These are phyloP conservation scores for Rhodeus uyekii DNA, from an alignment of 2,797 vertebrate genomes.

Conservation along the genomic window DNA sequence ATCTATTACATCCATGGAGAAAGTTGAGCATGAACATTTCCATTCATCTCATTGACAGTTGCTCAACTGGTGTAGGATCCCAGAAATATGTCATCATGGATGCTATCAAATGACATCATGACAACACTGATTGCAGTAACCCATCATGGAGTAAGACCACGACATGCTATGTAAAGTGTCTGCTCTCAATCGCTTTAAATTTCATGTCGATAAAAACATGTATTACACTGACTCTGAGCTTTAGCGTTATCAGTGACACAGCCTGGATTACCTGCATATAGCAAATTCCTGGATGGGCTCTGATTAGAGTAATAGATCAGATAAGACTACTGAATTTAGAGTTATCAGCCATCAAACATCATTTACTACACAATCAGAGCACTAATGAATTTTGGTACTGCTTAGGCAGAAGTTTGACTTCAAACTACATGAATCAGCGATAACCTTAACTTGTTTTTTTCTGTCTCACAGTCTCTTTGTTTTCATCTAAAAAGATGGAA, in stretches of 20 bases:
- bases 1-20: background rate
- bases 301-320: conserved; percentile 39
- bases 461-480: background rate
- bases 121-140: conserved; percentile 6
- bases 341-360: conserved; percentile 47
- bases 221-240: conserved; percentile 25
- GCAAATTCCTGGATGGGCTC: conserved; percentile 41
- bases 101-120: background rate
- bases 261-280: conserved; percentile 46
- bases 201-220: conserved; percentile 41
- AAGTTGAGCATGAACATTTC: background rate
- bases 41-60: background rate
- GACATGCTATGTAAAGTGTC: background rate
- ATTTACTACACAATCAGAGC: conserved; percentile 43
- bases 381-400: conserved; percentile 35
- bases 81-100: background rate
- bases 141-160: background rate
- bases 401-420: conserved; percentile 19
- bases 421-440: background rate
- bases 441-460: background rate
- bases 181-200: conserved; percentile 1
- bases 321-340: conserved; percentile 38
- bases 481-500: background rate
- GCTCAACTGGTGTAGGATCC: background rate
- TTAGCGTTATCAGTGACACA: conserved; percentile 38